Percentiles rank a stretch among this genome's conserved stretches.
Evolutionary conservation across 1,140 invertebrate genomes (phyloP).

Genomic region (Brachionus koreanus): DNA sequence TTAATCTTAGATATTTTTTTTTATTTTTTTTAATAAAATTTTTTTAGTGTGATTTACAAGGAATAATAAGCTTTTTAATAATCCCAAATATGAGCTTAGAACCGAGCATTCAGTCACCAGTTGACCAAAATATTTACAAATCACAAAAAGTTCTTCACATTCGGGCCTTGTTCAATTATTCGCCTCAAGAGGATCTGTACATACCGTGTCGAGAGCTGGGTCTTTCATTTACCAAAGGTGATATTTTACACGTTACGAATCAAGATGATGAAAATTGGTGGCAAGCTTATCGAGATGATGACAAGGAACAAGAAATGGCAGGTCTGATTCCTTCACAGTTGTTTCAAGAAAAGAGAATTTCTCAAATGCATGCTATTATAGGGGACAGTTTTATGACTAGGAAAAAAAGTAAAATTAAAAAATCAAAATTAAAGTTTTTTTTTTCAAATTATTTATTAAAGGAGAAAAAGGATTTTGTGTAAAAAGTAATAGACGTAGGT

Average conservation of each 20-base stretch:
- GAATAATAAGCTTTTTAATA: slow-evolving; percentile 86
- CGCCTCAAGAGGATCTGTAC: slow-evolving; percentile 94
- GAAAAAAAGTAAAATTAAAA: slow-evolving; percentile 16
- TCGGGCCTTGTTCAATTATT: slow-evolving; percentile 93
- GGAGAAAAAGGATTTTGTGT: slow-evolving; percentile 31
- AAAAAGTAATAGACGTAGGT: not conserved
- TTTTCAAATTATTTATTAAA: not conserved
- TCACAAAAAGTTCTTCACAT: slow-evolving; percentile 65
- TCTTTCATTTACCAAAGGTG: slow-evolving; percentile 84
- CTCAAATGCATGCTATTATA: slow-evolving; percentile 40
- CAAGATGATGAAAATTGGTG: slow-evolving; percentile 66
- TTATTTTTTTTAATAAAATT: not conserved
- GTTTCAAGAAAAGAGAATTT: slow-evolving; percentile 81
- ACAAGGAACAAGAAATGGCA: slow-evolving; percentile 63
- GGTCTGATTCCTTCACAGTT: slow-evolving; percentile 89
- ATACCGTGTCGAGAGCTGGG: slow-evolving; percentile 93
- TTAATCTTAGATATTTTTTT: too few relatives aligned
- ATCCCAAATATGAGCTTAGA: slow-evolving; percentile 63
- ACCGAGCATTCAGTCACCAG: not conserved
- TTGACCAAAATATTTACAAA: not conserved
- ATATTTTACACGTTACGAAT: slow-evolving; percentile 91
- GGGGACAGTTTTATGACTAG: slow-evolving; percentile 33
- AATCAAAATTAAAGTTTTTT: too few relatives aligned
- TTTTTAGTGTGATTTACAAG: slow-evolving; percentile 73
- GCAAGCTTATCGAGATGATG: slow-evolving; percentile 62